Conservation (phyloP, 1,140 invertebrate genomes). For the Pseudomyrmex pallidus region DNA sequence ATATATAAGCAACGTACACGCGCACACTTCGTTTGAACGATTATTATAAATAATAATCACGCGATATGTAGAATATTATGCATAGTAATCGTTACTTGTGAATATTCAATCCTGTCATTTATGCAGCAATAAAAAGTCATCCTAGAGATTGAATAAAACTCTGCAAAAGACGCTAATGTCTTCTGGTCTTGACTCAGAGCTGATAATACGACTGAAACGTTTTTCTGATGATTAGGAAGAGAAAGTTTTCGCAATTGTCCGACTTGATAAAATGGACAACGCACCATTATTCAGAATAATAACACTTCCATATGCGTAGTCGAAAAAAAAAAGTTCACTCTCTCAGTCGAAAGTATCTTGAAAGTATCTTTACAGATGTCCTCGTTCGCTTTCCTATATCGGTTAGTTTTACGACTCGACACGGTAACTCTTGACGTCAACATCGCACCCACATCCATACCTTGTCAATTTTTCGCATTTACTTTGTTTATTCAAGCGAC, state of each 20-base stretch:
- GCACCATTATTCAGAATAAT: conserved; percentile 27
- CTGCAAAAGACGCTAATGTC: conserved; percentile 10
- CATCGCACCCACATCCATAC: too few relatives aligned
- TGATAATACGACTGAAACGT: neutral
- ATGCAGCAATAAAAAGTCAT: conserved; percentile 30
- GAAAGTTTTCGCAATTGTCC: conserved; percentile 11
- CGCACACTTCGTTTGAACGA: conserved; percentile 27
- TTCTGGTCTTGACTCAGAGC: neutral
- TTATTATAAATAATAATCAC: conserved; percentile 4
- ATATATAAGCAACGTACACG: too few relatives aligned
- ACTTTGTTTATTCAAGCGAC: neutral
- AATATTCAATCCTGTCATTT: neutral
- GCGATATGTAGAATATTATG: too few relatives aligned
- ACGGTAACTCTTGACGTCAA: neutral
- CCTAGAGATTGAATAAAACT: conserved; percentile 62
- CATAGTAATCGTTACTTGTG: neutral
- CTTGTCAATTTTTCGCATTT: neutral
- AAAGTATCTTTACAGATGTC: conserved; percentile 40
- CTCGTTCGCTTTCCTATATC: conserved; percentile 40
- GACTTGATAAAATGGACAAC: conserved; percentile 27
- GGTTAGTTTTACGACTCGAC: neutral
- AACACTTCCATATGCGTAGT: neutral
- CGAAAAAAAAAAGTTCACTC: conserved; percentile 21
- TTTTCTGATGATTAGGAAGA: conserved; percentile 16
- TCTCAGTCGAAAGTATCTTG: neutral